Conservation (phyloP, 2,797 vertebrate genomes). For the Ctenopoma kingsleyae region DNA sequence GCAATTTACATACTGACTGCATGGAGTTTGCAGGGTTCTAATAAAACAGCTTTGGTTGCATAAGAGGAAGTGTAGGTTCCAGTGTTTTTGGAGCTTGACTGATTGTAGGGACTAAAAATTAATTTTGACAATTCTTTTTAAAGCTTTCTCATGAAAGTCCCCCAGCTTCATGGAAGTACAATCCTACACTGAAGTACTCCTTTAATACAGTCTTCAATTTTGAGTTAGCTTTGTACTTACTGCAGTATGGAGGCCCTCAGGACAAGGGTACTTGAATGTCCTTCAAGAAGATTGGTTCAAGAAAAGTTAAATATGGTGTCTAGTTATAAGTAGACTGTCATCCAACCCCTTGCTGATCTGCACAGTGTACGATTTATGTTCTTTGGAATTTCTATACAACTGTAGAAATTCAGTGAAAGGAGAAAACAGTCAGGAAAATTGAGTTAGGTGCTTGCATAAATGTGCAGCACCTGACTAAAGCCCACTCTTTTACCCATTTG, state of each 20-base stretch:
- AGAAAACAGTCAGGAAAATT: slow-evolving; percentile 11
- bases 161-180: not conserved
- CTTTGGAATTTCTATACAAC: not conserved
- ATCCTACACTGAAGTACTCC: not conserved
- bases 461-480: slow-evolving; percentile 42
- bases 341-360: slow-evolving; percentile 1
- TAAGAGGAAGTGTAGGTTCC: not conserved
- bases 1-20: not conserved
- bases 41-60: not conserved
- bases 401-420: slow-evolving; percentile 6
- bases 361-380: not conserved
- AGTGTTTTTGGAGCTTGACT: not conserved
- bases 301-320: slow-evolving; percentile 20
- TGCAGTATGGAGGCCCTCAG: slow-evolving; percentile 11
- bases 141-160: not conserved
- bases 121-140: not conserved
- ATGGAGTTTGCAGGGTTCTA: not conserved
- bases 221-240: slow-evolving; percentile 5
- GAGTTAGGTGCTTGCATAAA: slow-evolving; percentile 37
- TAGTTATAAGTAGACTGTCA: slow-evolving; percentile 8
- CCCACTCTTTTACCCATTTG: slow-evolving; percentile 54
- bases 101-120: not conserved
- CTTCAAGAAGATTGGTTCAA: slow-evolving; percentile 25
- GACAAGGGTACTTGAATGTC: slow-evolving; percentile 46
- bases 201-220: slow-evolving; percentile 7